Evolutionary conservation across 1,140 invertebrate genomes (phyloP), one percentile per base, ranked within the genome.

Genomic region (Drosophila pallidifrons): DNA sequence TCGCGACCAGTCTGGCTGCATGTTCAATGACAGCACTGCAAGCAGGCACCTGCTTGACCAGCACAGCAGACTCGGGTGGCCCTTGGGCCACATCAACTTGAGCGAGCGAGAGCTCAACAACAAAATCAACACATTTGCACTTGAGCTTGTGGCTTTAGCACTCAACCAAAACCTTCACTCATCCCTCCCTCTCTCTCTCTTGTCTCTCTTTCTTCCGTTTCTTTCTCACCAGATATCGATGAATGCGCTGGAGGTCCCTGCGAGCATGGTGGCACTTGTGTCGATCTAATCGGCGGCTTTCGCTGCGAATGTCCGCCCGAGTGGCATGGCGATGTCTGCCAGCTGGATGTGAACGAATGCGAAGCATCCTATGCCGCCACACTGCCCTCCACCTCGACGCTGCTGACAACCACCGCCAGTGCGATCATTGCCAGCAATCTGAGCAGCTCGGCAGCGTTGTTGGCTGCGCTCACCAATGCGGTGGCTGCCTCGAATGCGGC

Each of bases 231-330:
- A 94, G 96, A 96, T 92, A 95, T 98, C 75, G 96, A 98, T 92
- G 97, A 98, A 91, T 98, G 97, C 87, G 94, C 94, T 20, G 96
- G 95, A 5, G 94, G 95, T 77, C 96, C 98, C 0, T 99, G 98
- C 92, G 94, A 96, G 91, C 98, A 99, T 93, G 96, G 96, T 54
- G 98, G 96, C 41, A 96, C 95, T 58, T 99, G 98, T 93, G 93
- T 96, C 20, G 96, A 97, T 91, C 93, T 96, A 54, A 94, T 95
- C 61, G 95, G 96, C 82, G 94, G 94, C 8, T 98, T 96, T 93
- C 94, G 94, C 54, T 98, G 97, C 92, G 94, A 95, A 49, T 98
- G 97, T 93, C 95, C 95, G 8, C 87, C 95, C 5, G 96, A 97
- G 25, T 98, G 97, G 97, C 95, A 95, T 75, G 97, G 97, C 35